These are phyloP conservation scores for Papilio demoleus DNA, from an alignment of 2,888 invertebrate species.

Conservation along the genomic window DNA sequence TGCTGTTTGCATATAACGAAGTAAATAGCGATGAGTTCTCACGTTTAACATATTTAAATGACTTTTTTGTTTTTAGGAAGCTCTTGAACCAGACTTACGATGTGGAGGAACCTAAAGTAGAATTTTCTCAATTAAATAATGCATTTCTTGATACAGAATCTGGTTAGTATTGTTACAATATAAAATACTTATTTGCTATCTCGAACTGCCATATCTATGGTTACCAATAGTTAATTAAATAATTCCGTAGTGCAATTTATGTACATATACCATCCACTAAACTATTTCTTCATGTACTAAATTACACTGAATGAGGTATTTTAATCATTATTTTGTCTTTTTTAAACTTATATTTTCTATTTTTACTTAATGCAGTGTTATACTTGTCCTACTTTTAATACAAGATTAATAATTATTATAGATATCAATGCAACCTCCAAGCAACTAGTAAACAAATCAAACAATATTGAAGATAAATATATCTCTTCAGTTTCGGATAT, in stretches of 20 bases:
- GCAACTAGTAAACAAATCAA: background rate
- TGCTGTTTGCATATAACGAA: background rate
- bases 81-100: slow-evolving; percentile 52
- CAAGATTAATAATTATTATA: no score
- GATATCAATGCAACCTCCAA: background rate
- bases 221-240: no score
- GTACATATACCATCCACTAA: no score
- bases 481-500: background rate
- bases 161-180: slow-evolving; percentile 42
- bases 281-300: no score
- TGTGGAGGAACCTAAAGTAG: slow-evolving; percentile 42
- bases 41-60: background rate
- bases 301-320: no score
- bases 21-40: no score
- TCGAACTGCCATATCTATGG: no score
- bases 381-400: no score
- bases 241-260: no score
- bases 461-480: background rate
- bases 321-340: no score
- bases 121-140: slow-evolving; percentile 45
- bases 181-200: background rate
- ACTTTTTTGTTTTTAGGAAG: slow-evolving; percentile 41
- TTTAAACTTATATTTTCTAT: no score
- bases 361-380: background rate
- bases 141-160: slow-evolving; percentile 51